Base-by-base conservation (phyloP, 2,888 invertebrate genomes). In the Pachydiplax longipennis region DNA sequence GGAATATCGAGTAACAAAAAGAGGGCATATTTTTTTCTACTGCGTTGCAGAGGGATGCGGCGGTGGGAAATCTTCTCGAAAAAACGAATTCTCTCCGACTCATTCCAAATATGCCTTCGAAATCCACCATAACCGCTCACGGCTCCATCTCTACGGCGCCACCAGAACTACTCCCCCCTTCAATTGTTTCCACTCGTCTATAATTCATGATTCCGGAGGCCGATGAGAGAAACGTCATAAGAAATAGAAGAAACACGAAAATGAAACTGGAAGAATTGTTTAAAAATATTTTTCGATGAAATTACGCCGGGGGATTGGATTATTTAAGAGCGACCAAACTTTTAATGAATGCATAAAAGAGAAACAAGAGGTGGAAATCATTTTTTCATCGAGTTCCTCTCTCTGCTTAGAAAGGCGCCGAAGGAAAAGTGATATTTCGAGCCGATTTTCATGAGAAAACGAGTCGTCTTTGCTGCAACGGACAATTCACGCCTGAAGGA, bases 321-420 rank as follows among this genome's bases (percentile, higher is more conserved):
- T 87, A 87, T 87, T 87, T 87, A 53, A 87, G 87, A 87, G 58
- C 61, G 87, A 61, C 87, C 61, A 65, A 87, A 58, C 35, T 87
- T 87, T 87, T 87, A 87, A 87, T 61, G 61, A 58, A 61, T 65
- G 61, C 61, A 65, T 58, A 61, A 61, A 87, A 87, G 53, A 87
- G 87, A 37, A 61, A 61, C 61, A 65, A 87, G 61, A 37, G 61
- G 87, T 65, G 35, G 61, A 87, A 61, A 25, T 87, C 25, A 37
- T 87, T 87, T 87, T 58, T 87, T 65, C 87, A 87, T 35, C 22
- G 37, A 40, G 61, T 58, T 87, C 61, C 58, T 61, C 58, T 35
- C 31, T 35, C 48, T 53, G 35, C 35, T 58, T 61, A 37, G 37
- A n/a, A 25, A 40, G 40, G 58, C 58, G 61, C 61, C 22, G 37